These are phyloP conservation scores for Adelphocoris suturalis DNA, from an alignment of 2,888 invertebrate genomes.

Conservation along the genomic window DNA sequence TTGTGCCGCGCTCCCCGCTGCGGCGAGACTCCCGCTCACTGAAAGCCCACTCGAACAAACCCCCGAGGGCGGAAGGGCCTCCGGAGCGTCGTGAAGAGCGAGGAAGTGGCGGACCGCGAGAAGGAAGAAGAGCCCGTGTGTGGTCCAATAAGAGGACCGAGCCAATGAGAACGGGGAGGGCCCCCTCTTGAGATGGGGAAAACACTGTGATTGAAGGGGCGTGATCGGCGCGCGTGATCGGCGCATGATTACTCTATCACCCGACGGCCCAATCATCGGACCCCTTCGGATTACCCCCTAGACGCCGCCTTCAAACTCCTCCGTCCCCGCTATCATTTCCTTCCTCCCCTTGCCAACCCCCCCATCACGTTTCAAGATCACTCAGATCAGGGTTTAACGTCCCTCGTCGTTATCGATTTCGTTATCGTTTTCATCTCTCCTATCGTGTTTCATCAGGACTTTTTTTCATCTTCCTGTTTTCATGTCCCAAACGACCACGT, in stretches of 20 bases:
- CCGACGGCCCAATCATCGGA: constrained; percentile 54
- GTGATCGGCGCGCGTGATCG: constrained; percentile 67
- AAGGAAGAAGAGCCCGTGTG: constrained; percentile 56
- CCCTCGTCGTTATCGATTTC: background rate
- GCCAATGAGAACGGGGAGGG: background rate
- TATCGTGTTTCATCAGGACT: constrained; percentile 21
- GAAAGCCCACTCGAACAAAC: no score
- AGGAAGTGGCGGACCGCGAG: background rate
- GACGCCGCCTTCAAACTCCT: background rate
- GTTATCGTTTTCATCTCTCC: constrained; percentile 22
- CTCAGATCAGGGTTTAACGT: constrained; percentile 41
- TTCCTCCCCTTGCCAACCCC: background rate
- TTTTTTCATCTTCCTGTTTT: background rate
- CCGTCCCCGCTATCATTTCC: background rate
- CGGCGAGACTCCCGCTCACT: no score
- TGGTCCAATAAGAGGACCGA: constrained; percentile 63
- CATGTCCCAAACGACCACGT: background rate
- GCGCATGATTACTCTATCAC: constrained; percentile 72
- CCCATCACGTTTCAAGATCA: constrained; percentile 7
- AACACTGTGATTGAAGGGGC: constrained; percentile 71
- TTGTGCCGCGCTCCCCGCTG: no score
- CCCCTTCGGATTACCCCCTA: constrained; percentile 38
- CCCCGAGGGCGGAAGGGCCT: no score
- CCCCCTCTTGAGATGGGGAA: background rate
- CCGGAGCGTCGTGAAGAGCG: background rate